Evolutionary conservation across 1,140 invertebrate species (phyloP).

Genomic region (Pissodes strobi): DNA sequence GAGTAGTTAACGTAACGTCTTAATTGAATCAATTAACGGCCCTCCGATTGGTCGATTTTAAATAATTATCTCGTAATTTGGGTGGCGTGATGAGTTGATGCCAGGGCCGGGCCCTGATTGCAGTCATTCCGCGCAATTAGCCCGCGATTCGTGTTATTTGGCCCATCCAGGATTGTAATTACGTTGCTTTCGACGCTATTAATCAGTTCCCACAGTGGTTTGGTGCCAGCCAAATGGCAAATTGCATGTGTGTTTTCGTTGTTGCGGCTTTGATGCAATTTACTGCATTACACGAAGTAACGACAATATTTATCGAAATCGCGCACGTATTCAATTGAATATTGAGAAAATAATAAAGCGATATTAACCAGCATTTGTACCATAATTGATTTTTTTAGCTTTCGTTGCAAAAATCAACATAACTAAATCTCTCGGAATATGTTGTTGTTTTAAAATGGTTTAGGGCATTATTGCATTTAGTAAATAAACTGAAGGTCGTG

Average conservation of each 20-base stretch:
- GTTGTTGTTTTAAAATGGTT: no score
- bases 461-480: no score
- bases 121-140: conserved; percentile 33
- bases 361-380: no score
- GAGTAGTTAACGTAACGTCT: conserved; percentile 26
- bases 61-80: conserved; percentile 30
- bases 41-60: conserved; percentile 36
- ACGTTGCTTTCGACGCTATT: conserved; percentile 19
- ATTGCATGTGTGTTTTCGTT: neutral
- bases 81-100: conserved; percentile 33
- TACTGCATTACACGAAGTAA: no score
- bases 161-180: conserved; percentile 35
- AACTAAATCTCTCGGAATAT: no score
- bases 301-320: no score
- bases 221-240: neutral
- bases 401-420: no score
- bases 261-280: neutral
- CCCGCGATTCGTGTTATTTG: conserved; percentile 34
- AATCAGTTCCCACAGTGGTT: conserved; percentile 28
- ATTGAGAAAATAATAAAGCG: no score
- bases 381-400: no score
- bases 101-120: conserved; percentile 22
- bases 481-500: no score
- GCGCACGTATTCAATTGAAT: no score
- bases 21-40: conserved; percentile 33